Base-by-base conservation (phyloP, 2,113 vertebrate genomes). In the Fulica atra region DNA sequence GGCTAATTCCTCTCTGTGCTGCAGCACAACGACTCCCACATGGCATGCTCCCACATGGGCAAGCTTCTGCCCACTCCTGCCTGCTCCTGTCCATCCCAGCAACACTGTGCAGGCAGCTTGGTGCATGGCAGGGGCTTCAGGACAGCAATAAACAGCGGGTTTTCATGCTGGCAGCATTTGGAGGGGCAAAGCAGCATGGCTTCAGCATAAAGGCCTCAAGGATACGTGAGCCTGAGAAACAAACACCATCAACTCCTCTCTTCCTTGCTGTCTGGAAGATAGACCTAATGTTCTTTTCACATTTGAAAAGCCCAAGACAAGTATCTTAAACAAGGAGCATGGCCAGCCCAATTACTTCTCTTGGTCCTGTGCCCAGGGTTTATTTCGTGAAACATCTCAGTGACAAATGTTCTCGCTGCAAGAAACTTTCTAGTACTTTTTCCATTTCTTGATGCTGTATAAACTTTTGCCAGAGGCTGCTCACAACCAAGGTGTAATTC, bases 291-390 rank as follows among this genome's bases (percentile, higher is more conserved):
- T 65, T 77, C 76, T 92, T 93, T 95, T 90, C 79, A 60, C 85
- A 35, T 53, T 81, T 79, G 79, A 66, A 92, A 90, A 66, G 81
- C 89, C 86, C 86, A 54, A 66, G 88, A 86, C 81, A 95, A 91
- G 86, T 71, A 88, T 92, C 94, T 95, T 94, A 96, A 96, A 88
- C 76, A 70, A 97, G 96, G 96, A 93, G 51, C 69, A 3, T 6
- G 42, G 86, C 92, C 96, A 97, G 93, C 94, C 51, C 71, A 97
- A 86, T 98, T 98, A 96, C 93, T 97, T 97, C 94, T 81, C 74
- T 97, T 98, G 97, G 95, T 97, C 72, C n/a, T 9, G 7, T 95
- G 96, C 95, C 97, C 95, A 91, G 95, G 86, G 51, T 94, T 97
- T 84, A 92, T 97, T 97, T 96, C 87, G 8, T 97, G 92, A 97